phyloP scores from a whole-genome alignment of 2,113 vertebrate species.

The Cathartes aura region DNA sequence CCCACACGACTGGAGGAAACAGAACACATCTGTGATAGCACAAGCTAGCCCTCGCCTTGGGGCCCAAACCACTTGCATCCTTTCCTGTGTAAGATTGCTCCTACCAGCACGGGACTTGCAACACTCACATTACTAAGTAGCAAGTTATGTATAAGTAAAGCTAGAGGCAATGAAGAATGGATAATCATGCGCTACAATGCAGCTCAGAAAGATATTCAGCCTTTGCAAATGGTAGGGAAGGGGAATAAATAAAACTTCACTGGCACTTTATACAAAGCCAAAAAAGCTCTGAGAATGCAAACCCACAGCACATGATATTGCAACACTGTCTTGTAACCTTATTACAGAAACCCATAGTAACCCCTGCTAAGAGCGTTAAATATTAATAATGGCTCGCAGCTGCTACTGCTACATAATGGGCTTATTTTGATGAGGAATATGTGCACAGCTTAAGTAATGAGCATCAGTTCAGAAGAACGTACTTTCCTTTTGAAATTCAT shows the following conservation, averaged over 20 bases:
- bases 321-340: background rate
- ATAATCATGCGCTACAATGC: background rate
- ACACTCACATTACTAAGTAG: background rate
- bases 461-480: background rate
- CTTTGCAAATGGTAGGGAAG: background rate
- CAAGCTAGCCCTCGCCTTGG: accelerated
- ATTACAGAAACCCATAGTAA: background rate
- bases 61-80: background rate
- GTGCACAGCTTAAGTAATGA: background rate
- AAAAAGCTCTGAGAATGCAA: background rate
- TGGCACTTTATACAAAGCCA: background rate
- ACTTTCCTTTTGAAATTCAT: conserved; percentile 28
- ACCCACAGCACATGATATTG: background rate
- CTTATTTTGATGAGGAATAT: conserved; percentile 32
- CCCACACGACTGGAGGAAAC: background rate
- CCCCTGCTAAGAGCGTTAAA: background rate
- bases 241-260: background rate
- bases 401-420: conserved; percentile 31
- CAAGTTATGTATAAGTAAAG: background rate
- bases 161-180: background rate
- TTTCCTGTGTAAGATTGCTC: background rate
- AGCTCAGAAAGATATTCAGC: background rate
- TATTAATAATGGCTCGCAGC: conserved; percentile 60
- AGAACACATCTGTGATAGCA: background rate
- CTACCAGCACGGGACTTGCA: background rate